Percentiles rank a stretch among this genome's conserved stretches.
These are phyloP conservation scores for Eristalis tenax DNA, from an alignment of 2,888 invertebrate genomes.

Conservation along the genomic window DNA sequence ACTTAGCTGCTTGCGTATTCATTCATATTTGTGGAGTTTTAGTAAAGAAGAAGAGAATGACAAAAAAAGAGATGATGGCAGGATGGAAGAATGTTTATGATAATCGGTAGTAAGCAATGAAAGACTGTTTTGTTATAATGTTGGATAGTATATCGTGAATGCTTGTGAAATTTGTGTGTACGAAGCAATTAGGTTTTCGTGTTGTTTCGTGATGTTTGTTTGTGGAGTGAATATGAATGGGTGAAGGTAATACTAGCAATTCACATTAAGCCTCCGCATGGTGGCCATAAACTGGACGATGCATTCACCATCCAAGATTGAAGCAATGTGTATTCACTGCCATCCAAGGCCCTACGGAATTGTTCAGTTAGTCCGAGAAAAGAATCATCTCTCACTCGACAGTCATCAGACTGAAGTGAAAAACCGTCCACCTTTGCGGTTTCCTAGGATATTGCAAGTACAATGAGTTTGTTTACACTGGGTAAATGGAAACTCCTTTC, in stretches of 20 bases:
- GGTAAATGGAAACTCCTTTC: neutral
- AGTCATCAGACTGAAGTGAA: too few species aligned
- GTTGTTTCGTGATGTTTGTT: neutral
- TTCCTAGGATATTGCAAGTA: neutral
- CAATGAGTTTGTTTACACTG: neutral
- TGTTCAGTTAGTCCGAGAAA: too few species aligned
- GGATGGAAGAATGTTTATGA: slow-evolving; percentile 41
- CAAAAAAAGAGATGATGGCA: slow-evolving; percentile 36
- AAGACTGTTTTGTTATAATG: slow-evolving; percentile 30
- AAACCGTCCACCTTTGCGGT: too few species aligned
- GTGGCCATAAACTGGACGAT: too few species aligned
- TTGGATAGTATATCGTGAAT: slow-evolving; percentile 26
- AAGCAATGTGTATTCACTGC: too few species aligned
- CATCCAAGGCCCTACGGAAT: too few species aligned
- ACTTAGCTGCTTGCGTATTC: slow-evolving; percentile 80
- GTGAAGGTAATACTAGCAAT: too few species aligned
- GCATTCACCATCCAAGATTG: too few species aligned
- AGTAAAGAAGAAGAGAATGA: slow-evolving; percentile 65
- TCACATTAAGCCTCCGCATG: too few species aligned
- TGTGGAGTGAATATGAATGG: neutral
- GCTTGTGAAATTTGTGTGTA: neutral
- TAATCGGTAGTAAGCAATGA: neutral
- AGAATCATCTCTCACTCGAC: too few species aligned
- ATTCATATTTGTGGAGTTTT: slow-evolving; percentile 58
- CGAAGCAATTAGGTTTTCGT: neutral